A percentile compares a stretch with the other conserved stretches of the same genome.
These are phyloP conservation scores for Pterocles orientalis DNA, from an alignment of 2,113 vertebrate species.

Conservation along the genomic window DNA sequence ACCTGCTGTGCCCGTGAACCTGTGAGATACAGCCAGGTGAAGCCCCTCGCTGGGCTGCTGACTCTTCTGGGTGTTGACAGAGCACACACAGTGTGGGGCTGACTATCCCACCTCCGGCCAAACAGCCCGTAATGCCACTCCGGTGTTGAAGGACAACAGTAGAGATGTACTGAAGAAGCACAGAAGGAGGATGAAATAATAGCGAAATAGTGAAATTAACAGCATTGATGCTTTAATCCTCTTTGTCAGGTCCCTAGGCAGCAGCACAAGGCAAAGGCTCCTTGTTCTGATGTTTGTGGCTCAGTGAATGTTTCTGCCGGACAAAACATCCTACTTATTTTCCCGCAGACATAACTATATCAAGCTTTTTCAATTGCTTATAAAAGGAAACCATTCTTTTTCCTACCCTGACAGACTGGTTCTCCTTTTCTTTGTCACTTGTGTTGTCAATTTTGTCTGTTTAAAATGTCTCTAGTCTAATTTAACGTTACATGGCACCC, in stretches of 20 bases:
- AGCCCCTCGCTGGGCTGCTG: background rate
- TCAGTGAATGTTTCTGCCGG: background rate
- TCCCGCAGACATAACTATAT: background rate
- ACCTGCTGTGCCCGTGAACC: background rate
- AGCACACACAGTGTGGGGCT: background rate
- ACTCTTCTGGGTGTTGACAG: background rate
- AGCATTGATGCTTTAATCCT: background rate
- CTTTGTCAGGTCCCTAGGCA: background rate
- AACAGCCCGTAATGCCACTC: background rate
- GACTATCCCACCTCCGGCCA: background rate
- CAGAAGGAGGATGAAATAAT: background rate
- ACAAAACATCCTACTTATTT: background rate
- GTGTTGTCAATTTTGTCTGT: background rate
- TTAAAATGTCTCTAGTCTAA: background rate
- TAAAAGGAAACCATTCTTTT: background rate
- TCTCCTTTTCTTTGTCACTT: background rate
- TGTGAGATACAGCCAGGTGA: background rate
- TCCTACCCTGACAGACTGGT: background rate
- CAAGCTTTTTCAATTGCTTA: background rate
- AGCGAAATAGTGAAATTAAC: background rate
- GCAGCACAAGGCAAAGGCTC: background rate
- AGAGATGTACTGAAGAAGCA: background rate
- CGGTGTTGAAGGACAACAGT: background rate
- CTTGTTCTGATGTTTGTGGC: background rate
- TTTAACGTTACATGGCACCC: background rate